phyloP scores from a whole-genome alignment of 2,888 invertebrate species.

The Sycophila texana region DNA sequence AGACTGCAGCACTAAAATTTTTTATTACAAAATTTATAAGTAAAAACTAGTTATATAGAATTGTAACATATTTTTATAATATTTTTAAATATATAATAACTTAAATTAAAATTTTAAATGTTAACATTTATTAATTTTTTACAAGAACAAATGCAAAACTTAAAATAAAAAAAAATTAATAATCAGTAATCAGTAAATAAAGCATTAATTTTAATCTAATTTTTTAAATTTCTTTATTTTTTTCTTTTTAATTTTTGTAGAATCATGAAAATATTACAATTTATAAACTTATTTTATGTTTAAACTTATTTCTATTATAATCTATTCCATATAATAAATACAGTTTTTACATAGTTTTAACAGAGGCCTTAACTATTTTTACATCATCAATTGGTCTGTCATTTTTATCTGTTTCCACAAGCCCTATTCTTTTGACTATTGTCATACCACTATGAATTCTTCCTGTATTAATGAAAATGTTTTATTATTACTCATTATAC shows the following conservation, averaged over 20 bases:
- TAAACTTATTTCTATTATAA: background rate
- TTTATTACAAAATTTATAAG: background rate
- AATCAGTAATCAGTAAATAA: no score
- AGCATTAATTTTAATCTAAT: background rate
- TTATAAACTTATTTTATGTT: background rate
- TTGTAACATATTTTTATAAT: slow-evolving; percentile 48
- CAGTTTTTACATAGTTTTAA: slow-evolving; percentile 70
- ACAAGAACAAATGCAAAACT: background rate
- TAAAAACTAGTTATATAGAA: slow-evolving; percentile 26
- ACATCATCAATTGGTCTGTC: slow-evolving; percentile 94
- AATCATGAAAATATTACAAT: background rate
- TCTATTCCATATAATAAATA: background rate
- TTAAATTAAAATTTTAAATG: background rate
- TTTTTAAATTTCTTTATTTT: background rate
- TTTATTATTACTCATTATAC: background rate
- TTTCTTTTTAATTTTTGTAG: background rate
- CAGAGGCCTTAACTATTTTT: slow-evolving; percentile 82
- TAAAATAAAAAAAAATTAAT: background rate
- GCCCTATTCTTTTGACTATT: slow-evolving; percentile 93
- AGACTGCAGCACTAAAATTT: slow-evolving; percentile 26
- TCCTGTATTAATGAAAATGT: slow-evolving; percentile 71
- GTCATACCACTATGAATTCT: slow-evolving; percentile 92
- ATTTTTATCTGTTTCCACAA: slow-evolving; percentile 94
- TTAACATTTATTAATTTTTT: background rate
- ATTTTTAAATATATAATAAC: slow-evolving; percentile 32